Evolutionary conservation across 1,140 invertebrate genomes (phyloP), one percentile per base, ranked within the genome.

Genomic region (Drosophila tropicalis): DNA sequence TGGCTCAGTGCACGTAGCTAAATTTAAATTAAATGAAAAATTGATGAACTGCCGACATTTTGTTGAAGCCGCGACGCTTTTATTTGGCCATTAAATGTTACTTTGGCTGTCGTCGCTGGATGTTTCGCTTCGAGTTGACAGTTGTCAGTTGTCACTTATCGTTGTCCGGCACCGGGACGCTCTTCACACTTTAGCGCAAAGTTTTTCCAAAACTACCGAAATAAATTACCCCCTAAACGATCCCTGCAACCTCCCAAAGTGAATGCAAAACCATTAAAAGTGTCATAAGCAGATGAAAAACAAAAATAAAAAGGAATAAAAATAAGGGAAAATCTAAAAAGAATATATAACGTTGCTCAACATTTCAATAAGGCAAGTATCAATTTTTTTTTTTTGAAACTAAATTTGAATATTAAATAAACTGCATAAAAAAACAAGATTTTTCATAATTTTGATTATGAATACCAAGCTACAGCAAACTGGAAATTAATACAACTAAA

Each of bases 1-100:
- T 7, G 17, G 66, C 29, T 62, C 67, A 39, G 15, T 15, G 61
- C 66, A 60, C 71, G 32, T 76, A 70, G 64, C 70, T 76, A 77
- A 82, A 81, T 83, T 69, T 79, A 77, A 84, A 79, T 81, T 89
- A 87, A 89, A 87, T 87, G 84, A 87, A 89, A 87, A 89, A 87
- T 89, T 87, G 84, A 87, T 89, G 84, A 87, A 77, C 71, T 63
- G 67, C 17, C 44, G 9, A 62, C 25, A 29, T 55, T 47, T 76
- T 74, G 44, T 70, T 40, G 63, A 67, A 67, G 72, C 58, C 54
- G 70, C 74, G 71, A 60, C 63, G 76, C 67, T 56, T 79, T 79
- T 76, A 76, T 79, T 79, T 79, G 73, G 69, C 60, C 76, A 79
- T 79, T 79, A 72, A 79, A 79, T 69, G 76, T 58, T 58, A 13